Evolutionary conservation across 2,797 vertebrate species (phyloP).

Genomic region (Muscicapa striata): DNA sequence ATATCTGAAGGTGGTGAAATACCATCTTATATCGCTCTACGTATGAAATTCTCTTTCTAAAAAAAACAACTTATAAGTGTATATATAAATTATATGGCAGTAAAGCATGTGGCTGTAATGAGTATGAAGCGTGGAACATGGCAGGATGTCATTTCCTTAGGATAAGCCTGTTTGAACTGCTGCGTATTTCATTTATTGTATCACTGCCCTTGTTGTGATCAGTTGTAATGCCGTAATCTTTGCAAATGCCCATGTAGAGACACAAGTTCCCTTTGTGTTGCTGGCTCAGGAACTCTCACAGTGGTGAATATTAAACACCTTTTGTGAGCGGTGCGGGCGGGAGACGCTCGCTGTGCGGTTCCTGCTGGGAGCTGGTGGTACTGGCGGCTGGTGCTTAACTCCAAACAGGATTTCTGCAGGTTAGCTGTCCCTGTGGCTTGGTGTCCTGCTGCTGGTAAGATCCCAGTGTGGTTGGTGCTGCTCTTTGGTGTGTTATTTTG

Average conservation of each 20-base stretch:
- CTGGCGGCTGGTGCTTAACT: neutral
- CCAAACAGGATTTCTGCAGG: neutral
- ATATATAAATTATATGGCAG: neutral
- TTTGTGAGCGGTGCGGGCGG: neutral
- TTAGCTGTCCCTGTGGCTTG: neutral
- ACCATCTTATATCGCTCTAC: rapidly evolving
- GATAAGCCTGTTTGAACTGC: neutral
- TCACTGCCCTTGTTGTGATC: neutral
- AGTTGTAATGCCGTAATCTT: neutral
- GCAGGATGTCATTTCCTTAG: neutral
- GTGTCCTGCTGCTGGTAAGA: neutral
- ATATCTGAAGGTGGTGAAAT: neutral
- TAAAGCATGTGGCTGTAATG: neutral
- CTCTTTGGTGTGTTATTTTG: neutral
- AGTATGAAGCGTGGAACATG: neutral
- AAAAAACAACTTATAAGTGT: neutral
- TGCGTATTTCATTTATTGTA: neutral
- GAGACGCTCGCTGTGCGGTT: neutral
- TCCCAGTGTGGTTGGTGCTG: neutral
- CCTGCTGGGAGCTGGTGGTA: neutral
- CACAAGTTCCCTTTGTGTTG: neutral
- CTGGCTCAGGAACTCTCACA: neutral
- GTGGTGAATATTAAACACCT: neutral
- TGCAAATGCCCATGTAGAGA: neutral
- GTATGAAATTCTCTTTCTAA: neutral